Evolutionary conservation across 2,797 vertebrate genomes (phyloP).

Genomic region (Manis pentadactyla): DNA sequence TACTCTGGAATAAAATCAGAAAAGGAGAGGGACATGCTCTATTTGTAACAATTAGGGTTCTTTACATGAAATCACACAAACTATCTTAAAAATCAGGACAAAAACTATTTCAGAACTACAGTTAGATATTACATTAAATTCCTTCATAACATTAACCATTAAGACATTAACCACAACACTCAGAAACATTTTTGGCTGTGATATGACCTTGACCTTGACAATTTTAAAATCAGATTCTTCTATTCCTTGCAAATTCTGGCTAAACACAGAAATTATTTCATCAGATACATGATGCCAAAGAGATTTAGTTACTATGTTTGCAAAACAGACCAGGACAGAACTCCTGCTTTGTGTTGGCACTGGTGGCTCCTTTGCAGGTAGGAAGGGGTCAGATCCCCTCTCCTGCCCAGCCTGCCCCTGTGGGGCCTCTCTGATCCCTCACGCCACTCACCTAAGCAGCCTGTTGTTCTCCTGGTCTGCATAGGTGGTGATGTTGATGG

Average conservation of each 20-base stretch:
- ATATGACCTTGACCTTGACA: not conserved
- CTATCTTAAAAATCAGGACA: slow-evolving; percentile 33
- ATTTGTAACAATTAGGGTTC: slow-evolving; percentile 21
- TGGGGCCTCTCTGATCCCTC: too few species aligned
- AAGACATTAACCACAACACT: not conserved
- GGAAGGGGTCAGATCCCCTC: not conserved
- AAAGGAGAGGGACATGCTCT: not conserved
- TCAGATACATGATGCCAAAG: not conserved
- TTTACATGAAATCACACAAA: not conserved
- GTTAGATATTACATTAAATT: slow-evolving; percentile 9
- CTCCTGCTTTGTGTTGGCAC: not conserved
- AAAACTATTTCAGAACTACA: not conserved
- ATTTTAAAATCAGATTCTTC: slow-evolving; percentile 47
- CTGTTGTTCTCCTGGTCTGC: slow-evolving; percentile 96
- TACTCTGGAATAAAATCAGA: not conserved
- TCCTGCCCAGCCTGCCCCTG: not conserved
- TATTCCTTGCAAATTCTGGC: slow-evolving; percentile 28
- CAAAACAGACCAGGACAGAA: not conserved
- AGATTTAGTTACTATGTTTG: not conserved
- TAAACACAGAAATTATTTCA: slow-evolving; percentile 14
- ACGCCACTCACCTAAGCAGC: slow-evolving; percentile 92
- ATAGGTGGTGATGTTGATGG: slow-evolving; percentile 95
- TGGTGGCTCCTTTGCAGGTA: not conserved
- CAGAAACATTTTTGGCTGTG: not conserved
- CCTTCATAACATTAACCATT: not conserved